Conservation (phyloP, 2,888 invertebrate species). For the Podabrus alpinus region DNA sequence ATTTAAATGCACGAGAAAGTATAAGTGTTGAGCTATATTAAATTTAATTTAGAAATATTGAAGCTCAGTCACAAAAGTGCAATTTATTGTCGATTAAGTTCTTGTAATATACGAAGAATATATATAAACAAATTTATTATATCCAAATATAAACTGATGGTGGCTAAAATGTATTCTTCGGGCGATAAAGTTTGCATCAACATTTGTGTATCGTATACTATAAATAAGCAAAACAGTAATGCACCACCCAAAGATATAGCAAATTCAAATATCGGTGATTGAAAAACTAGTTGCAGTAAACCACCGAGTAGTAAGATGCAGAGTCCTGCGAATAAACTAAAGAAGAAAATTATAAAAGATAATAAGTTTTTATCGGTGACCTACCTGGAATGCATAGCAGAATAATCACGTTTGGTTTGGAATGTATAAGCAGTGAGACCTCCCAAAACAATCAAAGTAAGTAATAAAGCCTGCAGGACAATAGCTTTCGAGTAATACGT, state of each 20-base stretch:
- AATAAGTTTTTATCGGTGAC: slow-evolving; percentile 39
- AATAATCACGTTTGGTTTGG: slow-evolving; percentile 84
- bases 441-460: slow-evolving; percentile 75
- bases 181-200: slow-evolving; percentile 80
- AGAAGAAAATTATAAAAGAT: slow-evolving; percentile 3
- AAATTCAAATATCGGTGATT: slow-evolving; percentile 72
- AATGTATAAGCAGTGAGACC: slow-evolving; percentile 82
- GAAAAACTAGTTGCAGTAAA: slow-evolving; percentile 74
- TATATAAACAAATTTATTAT: slow-evolving; percentile 84
- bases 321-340: slow-evolving; percentile 69
- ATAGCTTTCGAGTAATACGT: slow-evolving; percentile 76
- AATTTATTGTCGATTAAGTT: slow-evolving; percentile 60
- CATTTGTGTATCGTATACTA: slow-evolving; percentile 83
- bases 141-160: slow-evolving; percentile 85
- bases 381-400: slow-evolving; percentile 76
- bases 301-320: slow-evolving; percentile 73
- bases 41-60: slow-evolving; percentile 20
- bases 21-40: not conserved
- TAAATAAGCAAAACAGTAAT: slow-evolving; percentile 77
- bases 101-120: slow-evolving; percentile 75
- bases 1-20: not conserved
- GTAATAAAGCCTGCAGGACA: slow-evolving; percentile 76
- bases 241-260: slow-evolving; percentile 74
- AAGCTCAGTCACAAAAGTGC: slow-evolving; percentile 12
- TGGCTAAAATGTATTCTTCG: slow-evolving; percentile 86